Conservation (phyloP, 2,797 vertebrate genomes). For the Anas capensis region DNA sequence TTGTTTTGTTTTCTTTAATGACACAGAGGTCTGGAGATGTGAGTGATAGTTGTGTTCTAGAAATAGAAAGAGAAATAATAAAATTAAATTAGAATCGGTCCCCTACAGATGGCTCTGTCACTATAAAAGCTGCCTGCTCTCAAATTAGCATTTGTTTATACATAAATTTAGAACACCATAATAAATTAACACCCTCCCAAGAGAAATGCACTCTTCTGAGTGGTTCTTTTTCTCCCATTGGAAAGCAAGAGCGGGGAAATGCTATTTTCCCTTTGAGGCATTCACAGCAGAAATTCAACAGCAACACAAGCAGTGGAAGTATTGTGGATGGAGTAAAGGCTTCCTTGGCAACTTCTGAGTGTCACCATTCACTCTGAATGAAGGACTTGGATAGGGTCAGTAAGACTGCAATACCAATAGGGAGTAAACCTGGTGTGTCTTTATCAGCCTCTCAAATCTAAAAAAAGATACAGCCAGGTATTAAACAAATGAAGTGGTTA, state of each 20-base stretch:
- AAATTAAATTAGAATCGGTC: slow-evolving; percentile 16
- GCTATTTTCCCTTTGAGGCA: background rate
- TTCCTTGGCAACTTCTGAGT: background rate
- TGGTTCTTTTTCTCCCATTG: background rate
- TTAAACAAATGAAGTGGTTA: background rate
- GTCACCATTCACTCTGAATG: background rate
- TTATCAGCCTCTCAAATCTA: background rate
- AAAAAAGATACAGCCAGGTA: background rate
- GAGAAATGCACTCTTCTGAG: background rate
- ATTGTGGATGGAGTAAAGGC: background rate
- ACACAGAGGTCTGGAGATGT: background rate
- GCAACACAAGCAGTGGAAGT: background rate
- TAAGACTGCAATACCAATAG: background rate
- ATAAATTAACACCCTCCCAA: slow-evolving; percentile 38
- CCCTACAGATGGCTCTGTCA: slow-evolving; percentile 39
- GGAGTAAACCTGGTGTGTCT: background rate
- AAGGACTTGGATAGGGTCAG: background rate
- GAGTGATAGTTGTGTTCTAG: background rate
- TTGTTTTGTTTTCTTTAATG: background rate
- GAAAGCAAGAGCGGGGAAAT: background rate
- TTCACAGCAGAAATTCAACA: slow-evolving; percentile 22
- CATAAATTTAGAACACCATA: slow-evolving; percentile 31
- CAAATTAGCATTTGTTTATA: slow-evolving; percentile 34
- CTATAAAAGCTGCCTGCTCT: slow-evolving; percentile 38
- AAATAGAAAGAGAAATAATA: slow-evolving; percentile 25